Conservation (phyloP, 2,113 vertebrate genomes). For the Tonatia bakeri region DNA sequence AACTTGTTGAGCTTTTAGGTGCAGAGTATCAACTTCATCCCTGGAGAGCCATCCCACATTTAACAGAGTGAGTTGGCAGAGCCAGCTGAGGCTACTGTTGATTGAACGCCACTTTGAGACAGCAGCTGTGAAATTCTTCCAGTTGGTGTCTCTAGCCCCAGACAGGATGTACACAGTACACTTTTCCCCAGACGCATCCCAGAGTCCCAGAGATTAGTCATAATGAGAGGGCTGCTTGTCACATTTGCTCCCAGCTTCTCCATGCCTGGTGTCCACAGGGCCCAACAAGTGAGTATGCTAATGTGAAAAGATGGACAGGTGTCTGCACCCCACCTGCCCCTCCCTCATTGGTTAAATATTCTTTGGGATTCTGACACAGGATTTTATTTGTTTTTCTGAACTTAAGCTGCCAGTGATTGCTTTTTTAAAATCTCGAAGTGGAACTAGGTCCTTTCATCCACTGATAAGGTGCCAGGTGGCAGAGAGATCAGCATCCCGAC, state of each 20-base stretch:
- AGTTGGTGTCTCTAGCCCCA: background rate
- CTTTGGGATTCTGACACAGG: slow-evolving; percentile 70
- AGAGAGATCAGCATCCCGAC: slow-evolving; percentile 84
- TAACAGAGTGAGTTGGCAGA: background rate
- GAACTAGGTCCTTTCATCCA: slow-evolving; percentile 80
- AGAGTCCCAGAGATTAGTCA: background rate
- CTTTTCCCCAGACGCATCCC: background rate
- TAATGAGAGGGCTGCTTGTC: background rate
- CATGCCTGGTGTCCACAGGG: too few species aligned
- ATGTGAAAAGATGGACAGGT: background rate
- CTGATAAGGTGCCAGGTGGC: slow-evolving; percentile 85
- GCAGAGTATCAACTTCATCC: background rate
- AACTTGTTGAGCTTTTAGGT: background rate
- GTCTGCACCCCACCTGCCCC: rapidly evolving
- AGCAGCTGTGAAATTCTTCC: slow-evolving; percentile 6
- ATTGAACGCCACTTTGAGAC: background rate
- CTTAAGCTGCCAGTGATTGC: slow-evolving; percentile 80
- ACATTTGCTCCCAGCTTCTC: background rate
- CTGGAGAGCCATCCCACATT: background rate
- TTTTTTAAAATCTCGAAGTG: slow-evolving; percentile 78
- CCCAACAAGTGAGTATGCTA: background rate
- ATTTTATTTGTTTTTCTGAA: slow-evolving; percentile 79
- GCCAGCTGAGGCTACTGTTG: background rate
- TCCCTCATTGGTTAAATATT: slow-evolving; percentile 41
- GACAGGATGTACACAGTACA: background rate